These are phyloP conservation scores for Morinoia aosen DNA, from an alignment of 2,888 invertebrate genomes.

Conservation along the genomic window DNA sequence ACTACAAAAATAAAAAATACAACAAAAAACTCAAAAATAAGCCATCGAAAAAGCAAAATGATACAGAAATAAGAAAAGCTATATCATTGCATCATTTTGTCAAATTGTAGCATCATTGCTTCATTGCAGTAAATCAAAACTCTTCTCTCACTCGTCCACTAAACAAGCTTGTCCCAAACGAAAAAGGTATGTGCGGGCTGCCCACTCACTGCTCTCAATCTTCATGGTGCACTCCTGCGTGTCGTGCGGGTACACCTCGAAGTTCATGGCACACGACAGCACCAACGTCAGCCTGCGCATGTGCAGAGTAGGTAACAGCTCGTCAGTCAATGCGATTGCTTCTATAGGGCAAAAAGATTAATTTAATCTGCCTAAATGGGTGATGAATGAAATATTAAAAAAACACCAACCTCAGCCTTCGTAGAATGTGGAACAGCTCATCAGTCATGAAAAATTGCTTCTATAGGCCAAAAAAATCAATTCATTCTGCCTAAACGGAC, in stretches of 20 bases:
- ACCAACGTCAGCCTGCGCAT: conserved; percentile 71
- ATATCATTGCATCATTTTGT: background rate
- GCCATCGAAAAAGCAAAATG: background rate
- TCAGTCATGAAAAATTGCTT: background rate
- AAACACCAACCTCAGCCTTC: conserved; percentile 70
- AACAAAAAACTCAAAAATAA: too few relatives aligned
- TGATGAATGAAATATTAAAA: too few relatives aligned
- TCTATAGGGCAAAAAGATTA: too few relatives aligned
- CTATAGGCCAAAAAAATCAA: too few relatives aligned
- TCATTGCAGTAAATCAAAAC: too few relatives aligned
- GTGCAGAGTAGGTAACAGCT: background rate
- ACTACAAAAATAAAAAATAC: background rate
- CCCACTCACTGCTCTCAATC: conserved; percentile 72
- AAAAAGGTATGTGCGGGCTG: background rate
- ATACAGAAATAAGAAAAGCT: background rate
- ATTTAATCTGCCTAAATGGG: too few relatives aligned
- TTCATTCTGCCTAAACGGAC: too few relatives aligned
- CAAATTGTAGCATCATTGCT: background rate
- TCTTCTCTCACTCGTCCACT: too few relatives aligned
- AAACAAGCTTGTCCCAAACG: background rate
- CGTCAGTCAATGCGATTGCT: background rate
- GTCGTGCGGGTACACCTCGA: conserved; percentile 72
- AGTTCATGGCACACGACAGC: conserved; percentile 72
- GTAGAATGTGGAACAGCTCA: too few relatives aligned
- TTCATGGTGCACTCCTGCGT: conserved; percentile 71